Base-by-base conservation (phyloP, 2,797 vertebrate genomes). In the Lates japonicus region DNA sequence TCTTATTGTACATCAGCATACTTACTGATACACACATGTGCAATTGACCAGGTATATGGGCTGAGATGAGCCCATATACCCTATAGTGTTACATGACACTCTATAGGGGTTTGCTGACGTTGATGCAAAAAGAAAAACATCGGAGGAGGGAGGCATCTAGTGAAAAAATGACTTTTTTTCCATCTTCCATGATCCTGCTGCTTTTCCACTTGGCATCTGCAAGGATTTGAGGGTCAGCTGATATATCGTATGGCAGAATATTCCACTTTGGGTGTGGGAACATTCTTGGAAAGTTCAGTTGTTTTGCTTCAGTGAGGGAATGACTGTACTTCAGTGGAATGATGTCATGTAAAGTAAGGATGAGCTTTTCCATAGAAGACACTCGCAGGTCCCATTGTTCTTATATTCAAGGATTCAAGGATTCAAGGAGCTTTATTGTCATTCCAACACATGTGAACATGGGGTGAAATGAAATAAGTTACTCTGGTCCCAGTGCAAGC, bases 91-190 rank as follows among this genome's bases (percentile, higher is more conserved):
- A 44, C 8, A 7, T 64, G 51, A 46, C 17, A 12, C 31, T 35
- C 66, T 72, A 6, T 20, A 49, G 25, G 59, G 60, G 25, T 69
- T 58, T 74, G 83, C 82, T 87, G 84, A 86, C 33, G 33, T 39
- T 31, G 68, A 64, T 52, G 84, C 81, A 88, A 88, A 85, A 83
- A 42, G 19, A 55, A 71, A 77, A 76, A 39, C 29, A 41, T 51
- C 41, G 41, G 33, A 52, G 48, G 4, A 71, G 54, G 29, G 12
- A 61, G 51, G 14, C 66, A 78, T 10, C 12, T 13, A 41, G 19
- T 80, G 35, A 65, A 76, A 77, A 60, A 75, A 52, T 31, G 42
- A 63, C 41, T 62, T 55, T 67, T 73, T 31, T 25, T 55, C 22
- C 8, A 2, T 59, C 29, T 60, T 69, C 74, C 59, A 57, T 46